A percentile compares a stretch with the other conserved stretches of the same genome.
phyloP scores from a whole-genome alignment of 2,888 invertebrate genomes.

The Pheosia gnoma region DNA sequence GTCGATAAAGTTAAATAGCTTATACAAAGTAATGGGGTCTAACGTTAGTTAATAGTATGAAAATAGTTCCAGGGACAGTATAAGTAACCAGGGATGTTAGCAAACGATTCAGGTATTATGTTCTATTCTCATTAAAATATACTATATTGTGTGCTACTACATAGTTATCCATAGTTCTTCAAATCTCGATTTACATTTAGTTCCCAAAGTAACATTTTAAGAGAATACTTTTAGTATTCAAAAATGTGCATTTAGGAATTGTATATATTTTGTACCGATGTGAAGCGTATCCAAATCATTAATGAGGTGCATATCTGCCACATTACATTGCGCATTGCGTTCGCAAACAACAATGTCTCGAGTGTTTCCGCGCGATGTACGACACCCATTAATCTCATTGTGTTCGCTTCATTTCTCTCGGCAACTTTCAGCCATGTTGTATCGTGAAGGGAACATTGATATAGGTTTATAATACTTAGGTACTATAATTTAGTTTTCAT shows the following conservation, averaged over 20 bases:
- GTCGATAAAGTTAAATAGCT: constrained; percentile 43
- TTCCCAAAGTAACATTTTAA: too few relatives aligned
- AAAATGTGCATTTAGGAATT: too few relatives aligned
- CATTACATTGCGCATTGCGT: constrained; percentile 1
- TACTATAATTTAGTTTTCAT: too few relatives aligned
- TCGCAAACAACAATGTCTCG: constrained; percentile 22
- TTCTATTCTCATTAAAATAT: too few relatives aligned
- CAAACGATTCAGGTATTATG: too few relatives aligned
- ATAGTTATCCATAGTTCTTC: too few relatives aligned
- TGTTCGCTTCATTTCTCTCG: constrained; percentile 61
- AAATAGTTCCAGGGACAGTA: neutral
- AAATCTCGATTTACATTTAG: too few relatives aligned
- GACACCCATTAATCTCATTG: constrained; percentile 68
- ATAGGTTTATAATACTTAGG: too few relatives aligned
- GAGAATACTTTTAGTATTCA: too few relatives aligned
- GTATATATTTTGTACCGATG: too few relatives aligned
- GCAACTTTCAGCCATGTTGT: constrained; percentile 29
- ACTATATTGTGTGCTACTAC: too few relatives aligned
- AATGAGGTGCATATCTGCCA: constrained; percentile 1
- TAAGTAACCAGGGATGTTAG: too few relatives aligned
- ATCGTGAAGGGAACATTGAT: neutral
- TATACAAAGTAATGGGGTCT: constrained; percentile 27
- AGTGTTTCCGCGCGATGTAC: constrained; percentile 48
- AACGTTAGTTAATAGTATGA: neutral
- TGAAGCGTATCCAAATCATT: neutral